phyloP scores from a whole-genome alignment of 2,888 invertebrate genomes.

The Leptinotarsa tumamoca region DNA sequence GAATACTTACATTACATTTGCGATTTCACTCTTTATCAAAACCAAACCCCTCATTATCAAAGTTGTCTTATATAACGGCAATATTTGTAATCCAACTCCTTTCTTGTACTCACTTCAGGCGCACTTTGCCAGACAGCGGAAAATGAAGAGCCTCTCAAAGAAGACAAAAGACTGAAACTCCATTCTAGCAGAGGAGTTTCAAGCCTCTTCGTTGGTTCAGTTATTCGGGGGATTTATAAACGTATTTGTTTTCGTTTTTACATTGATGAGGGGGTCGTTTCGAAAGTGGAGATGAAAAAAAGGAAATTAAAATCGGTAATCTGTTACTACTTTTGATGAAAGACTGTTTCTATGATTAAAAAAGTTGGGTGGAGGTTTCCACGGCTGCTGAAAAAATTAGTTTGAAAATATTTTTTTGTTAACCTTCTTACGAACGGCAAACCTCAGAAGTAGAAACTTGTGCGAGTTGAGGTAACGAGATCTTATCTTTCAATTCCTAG shows the following conservation, averaged over 20 bases:
- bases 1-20: too few species aligned
- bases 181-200: slow-evolving; percentile 1
- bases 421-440: too few species aligned
- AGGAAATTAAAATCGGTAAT: background rate
- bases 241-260: background rate
- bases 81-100: background rate
- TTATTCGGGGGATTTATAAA: slow-evolving; percentile 6
- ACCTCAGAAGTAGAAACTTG: too few species aligned
- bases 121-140: slow-evolving; percentile 9
- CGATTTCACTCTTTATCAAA: too few species aligned
- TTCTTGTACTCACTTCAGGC: background rate
- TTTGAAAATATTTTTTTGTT: too few species aligned
- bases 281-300: background rate
- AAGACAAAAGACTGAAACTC: slow-evolving; percentile 4
- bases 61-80: background rate
- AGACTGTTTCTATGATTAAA: background rate
- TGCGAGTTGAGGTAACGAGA: too few species aligned
- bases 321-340: background rate
- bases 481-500: too few species aligned
- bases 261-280: background rate
- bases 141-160: slow-evolving; percentile 17
- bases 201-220: slow-evolving; percentile 6
- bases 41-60: background rate
- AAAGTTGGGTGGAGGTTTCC: too few species aligned
- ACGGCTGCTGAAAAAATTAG: too few species aligned